Evolutionary conservation across 2,797 vertebrate species (phyloP).

Genomic region (Momotus momota): DNA sequence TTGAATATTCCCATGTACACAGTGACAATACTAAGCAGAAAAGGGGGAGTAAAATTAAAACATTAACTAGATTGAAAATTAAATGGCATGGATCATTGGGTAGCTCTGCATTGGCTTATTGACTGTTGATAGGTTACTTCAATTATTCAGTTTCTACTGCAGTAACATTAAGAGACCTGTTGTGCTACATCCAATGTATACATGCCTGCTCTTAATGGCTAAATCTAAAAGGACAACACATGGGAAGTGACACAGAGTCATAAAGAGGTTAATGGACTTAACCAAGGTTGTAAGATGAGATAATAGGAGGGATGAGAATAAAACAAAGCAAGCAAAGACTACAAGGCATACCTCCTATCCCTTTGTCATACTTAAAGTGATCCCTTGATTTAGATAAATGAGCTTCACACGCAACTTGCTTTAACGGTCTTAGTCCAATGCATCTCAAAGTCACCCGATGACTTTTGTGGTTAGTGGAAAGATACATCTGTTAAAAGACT

Average conservation of each 20-base stretch:
- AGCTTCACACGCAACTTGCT: neutral
- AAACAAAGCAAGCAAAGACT: constrained; percentile 36
- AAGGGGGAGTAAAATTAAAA: constrained; percentile 57
- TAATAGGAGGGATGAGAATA: constrained; percentile 5
- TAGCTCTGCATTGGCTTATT: constrained; percentile 12
- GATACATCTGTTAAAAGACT: neutral
- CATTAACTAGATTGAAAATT: constrained; percentile 57
- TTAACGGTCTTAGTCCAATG: neutral
- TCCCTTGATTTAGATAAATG: constrained; percentile 35
- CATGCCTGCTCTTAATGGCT: neutral
- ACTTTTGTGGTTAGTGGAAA: neutral
- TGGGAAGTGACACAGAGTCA: constrained; percentile 40
- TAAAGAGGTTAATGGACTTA: constrained; percentile 58
- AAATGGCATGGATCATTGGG: constrained; percentile 40
- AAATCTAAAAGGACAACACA: constrained; percentile 28
- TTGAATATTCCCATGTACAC: neutral
- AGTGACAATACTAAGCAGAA: neutral
- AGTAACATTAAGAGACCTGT: neutral
- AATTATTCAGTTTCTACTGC: constrained; percentile 9
- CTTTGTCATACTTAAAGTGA: neutral
- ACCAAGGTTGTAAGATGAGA: constrained; percentile 35
- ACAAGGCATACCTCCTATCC: neutral
- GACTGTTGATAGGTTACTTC: constrained; percentile 51
- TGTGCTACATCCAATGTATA: neutral
- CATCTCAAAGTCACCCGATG: neutral